Conservation (phyloP, 2,888 invertebrate genomes). For the Campaea margaritaria region DNA sequence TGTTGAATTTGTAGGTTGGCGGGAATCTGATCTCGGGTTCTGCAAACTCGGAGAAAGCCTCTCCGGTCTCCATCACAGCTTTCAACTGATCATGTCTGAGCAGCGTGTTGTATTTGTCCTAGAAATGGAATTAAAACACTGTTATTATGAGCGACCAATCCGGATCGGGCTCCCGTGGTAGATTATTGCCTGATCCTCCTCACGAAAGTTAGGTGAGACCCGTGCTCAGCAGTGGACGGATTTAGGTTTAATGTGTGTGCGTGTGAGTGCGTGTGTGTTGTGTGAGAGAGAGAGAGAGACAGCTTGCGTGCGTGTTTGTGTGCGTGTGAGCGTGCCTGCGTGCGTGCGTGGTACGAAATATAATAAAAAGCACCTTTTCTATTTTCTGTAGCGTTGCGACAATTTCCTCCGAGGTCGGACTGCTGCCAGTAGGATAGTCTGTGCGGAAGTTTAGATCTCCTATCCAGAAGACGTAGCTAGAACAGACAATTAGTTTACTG, state of each 20-base stretch:
- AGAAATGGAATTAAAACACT: not conserved
- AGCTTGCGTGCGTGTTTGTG: too few species aligned
- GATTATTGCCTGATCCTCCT: too few species aligned
- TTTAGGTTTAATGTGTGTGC: too few species aligned
- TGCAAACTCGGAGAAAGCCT: slow-evolving; percentile 93
- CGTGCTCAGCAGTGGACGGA: too few species aligned
- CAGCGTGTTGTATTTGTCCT: slow-evolving; percentile 86
- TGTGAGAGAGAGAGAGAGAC: too few species aligned
- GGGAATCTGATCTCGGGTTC: slow-evolving; percentile 92
- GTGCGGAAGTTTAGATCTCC: slow-evolving; percentile 96
- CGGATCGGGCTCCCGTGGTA: too few species aligned
- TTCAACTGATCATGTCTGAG: slow-evolving; percentile 91
- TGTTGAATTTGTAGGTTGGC: slow-evolving; percentile 94
- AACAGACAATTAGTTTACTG: slow-evolving; percentile 46
- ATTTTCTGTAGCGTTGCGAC: slow-evolving; percentile 86
- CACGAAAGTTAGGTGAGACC: too few species aligned
- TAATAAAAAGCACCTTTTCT: slow-evolving; percentile 68
- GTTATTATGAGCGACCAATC: too few species aligned
- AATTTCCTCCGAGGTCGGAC: slow-evolving; percentile 88
- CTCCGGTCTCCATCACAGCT: slow-evolving; percentile 88
- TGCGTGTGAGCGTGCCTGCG: too few species aligned
- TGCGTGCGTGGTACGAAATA: too few species aligned
- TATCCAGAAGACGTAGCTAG: slow-evolving; percentile 95
- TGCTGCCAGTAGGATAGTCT: slow-evolving; percentile 86
- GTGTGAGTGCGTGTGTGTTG: too few species aligned